Base-by-base conservation (phyloP, 2,113 vertebrate species). In the Cyanoramphus novaezelandiae region DNA sequence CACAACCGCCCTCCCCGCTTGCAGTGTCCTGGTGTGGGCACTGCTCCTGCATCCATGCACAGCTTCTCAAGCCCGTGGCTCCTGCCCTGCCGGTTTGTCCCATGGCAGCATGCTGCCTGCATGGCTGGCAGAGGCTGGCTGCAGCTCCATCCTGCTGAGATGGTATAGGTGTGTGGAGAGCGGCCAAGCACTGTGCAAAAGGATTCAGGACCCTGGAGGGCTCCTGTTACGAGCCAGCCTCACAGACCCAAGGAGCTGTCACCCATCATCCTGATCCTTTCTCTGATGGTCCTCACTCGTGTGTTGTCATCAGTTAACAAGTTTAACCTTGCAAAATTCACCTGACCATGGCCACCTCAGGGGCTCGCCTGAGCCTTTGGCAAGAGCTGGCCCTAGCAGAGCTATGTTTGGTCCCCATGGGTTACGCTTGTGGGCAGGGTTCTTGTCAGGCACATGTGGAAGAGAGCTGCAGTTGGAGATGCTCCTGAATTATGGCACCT, bases 141-240 rank as follows among this genome's bases (percentile, higher is more conserved):
- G n/a, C 23, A 3, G 1, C 49, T 11, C 57, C 15, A 19, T 23
- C 55, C 46, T 35, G 37, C 33, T 13, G 17, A 8, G 2, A 2
- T 4, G 21, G 33, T 13, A 5, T 5, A 9, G 19, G 3, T 7
- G 21, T 3, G 35, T 2, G 44, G 52, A 68, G 25, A 4, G 13
- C 2, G 31, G 44, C 37, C 4, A 5, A 21, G 41, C 28, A 14
- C 11, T 5, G 17, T 23, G 33, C 24, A 13, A 28, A 33, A 21
- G 33, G 33, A 18, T 31, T 20, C 27, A 15, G 35, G 29, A 37
- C 8, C 18, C 20, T 29, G n/a, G 16, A 29, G n/a, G 76, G 24
- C 29, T 60, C 15, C 25, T 25, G 55, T n/a, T 3, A 13, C 8
- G 19, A 21, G 55, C 55, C 31, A n/a, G 31, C 31, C 55, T 13